These are phyloP conservation scores for Enteromius radiatus DNA, from an alignment of 2,797 vertebrate genomes.

Conservation along the genomic window DNA sequence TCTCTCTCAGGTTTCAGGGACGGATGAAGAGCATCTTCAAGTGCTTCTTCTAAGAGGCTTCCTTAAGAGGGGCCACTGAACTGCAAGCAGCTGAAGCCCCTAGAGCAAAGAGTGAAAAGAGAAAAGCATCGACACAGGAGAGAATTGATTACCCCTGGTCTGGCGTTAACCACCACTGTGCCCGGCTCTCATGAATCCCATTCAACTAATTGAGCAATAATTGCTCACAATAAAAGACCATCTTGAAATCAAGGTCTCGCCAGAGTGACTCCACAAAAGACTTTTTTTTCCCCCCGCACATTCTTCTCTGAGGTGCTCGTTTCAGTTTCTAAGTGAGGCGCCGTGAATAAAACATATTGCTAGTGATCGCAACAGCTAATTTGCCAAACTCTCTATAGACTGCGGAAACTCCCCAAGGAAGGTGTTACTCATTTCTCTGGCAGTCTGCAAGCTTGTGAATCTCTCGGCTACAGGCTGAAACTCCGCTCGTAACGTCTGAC, in stretches of 20 bases:
- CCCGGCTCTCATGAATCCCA: constrained; percentile 29
- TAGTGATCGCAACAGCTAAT: constrained; percentile 45
- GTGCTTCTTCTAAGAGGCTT: constrained; percentile 13
- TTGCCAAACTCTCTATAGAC: constrained; percentile 32
- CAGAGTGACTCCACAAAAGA: constrained; percentile 35
- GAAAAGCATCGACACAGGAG: not conserved
- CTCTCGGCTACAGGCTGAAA: constrained; percentile 29
- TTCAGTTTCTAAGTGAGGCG: constrained; percentile 29
- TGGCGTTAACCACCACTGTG: constrained; percentile 12
- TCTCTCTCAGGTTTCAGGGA: constrained; percentile 4
- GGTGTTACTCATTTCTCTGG: constrained; percentile 44
- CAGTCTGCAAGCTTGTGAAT: constrained; percentile 39
- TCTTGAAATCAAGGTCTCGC: constrained; percentile 43
- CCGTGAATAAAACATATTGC: constrained; percentile 44
- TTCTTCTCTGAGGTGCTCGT: constrained; percentile 15
- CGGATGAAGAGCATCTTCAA: constrained; percentile 36
- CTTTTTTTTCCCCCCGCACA: not conserved
- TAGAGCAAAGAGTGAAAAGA: not conserved
- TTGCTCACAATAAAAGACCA: constrained; percentile 47
- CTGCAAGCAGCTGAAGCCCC: not conserved
- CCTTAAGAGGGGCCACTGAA: constrained; percentile 9
- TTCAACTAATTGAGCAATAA: constrained; percentile 52
- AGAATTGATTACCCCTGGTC: constrained; percentile 33
- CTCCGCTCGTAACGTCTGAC: constrained; percentile 28
- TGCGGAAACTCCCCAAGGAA: constrained; percentile 38